phyloP scores from a whole-genome alignment of 1,140 invertebrate species.

The Panonychus citri region DNA sequence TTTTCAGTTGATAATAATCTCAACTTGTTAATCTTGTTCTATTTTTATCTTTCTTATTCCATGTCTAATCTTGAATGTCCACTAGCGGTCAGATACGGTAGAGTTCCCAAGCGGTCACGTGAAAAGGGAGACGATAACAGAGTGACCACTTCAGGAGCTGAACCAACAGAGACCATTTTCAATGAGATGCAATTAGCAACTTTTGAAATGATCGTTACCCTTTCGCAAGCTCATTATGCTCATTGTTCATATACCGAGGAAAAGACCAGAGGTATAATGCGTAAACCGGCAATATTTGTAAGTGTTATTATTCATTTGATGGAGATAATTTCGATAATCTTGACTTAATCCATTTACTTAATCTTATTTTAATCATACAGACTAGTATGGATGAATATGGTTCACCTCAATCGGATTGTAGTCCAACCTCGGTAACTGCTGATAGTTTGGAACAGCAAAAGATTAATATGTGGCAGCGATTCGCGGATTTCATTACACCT shows the following conservation, averaged over 20 bases:
- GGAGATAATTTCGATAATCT: constrained; percentile 13
- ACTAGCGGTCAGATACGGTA: constrained; percentile 75
- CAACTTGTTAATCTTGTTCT: no score
- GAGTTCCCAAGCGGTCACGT: constrained; percentile 73
- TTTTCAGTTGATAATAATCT: no score
- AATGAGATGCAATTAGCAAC: constrained; percentile 33
- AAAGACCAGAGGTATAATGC: constrained; percentile 39
- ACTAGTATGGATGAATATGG: constrained; percentile 18
- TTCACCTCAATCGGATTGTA: constrained; percentile 7
- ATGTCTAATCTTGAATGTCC: neutral
- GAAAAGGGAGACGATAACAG: constrained; percentile 39
- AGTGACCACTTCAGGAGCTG: constrained; percentile 20
- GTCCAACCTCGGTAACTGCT: constrained; percentile 8
- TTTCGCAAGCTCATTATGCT: constrained; percentile 67
- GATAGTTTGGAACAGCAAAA: constrained; percentile 23
- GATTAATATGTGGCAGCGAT: constrained; percentile 23
- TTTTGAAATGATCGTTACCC: constrained; percentile 61
- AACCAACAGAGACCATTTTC: constrained; percentile 14
- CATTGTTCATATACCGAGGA: constrained; percentile 78
- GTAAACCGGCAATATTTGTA: constrained; percentile 43
- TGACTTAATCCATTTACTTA: constrained; percentile 5
- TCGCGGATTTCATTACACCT: constrained; percentile 31
- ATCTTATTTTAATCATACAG: constrained; percentile 11
- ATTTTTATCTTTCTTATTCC: no score
- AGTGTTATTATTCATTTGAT: constrained; percentile 17